These are phyloP conservation scores for Brachylomia viminalis DNA, from an alignment of 2,888 invertebrate species.

Conservation along the genomic window DNA sequence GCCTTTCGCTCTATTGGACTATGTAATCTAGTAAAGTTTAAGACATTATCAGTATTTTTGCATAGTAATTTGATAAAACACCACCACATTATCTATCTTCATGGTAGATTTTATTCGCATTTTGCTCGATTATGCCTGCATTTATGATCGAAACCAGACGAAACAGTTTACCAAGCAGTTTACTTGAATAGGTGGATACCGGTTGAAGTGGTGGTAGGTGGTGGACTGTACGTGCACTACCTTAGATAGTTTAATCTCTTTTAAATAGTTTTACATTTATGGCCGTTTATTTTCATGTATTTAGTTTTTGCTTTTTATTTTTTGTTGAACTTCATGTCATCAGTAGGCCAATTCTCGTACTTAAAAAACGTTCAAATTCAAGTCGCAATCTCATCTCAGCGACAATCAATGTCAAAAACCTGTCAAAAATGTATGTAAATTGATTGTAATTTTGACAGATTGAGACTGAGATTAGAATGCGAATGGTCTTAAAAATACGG, in stretches of 20 bases:
- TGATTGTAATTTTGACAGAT: no score
- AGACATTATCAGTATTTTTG: conserved; percentile 14
- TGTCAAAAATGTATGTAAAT: no score
- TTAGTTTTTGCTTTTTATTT: background rate
- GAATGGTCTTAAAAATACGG: no score
- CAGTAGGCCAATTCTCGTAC: no score
- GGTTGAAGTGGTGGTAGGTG: background rate
- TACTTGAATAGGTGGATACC: background rate
- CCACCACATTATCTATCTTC: background rate
- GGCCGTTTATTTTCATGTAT: background rate
- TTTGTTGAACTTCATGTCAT: background rate
- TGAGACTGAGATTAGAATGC: no score
- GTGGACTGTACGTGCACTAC: background rate
- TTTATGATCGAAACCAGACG: background rate
- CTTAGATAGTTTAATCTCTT: background rate
- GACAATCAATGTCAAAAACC: no score
- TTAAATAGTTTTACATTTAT: background rate
- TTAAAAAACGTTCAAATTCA: no score
- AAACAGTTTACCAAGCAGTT: conserved; percentile 10
- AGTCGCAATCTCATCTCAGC: no score
- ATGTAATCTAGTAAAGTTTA: conserved; percentile 28
- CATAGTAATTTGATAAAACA: conserved; percentile 13
- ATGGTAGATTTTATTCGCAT: no score
- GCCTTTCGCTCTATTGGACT: conserved; percentile 34
- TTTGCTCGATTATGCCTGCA: conserved; percentile 10